Evolutionary conservation across 2,113 vertebrate species (phyloP).

Genomic region (Amazona vittata): DNA sequence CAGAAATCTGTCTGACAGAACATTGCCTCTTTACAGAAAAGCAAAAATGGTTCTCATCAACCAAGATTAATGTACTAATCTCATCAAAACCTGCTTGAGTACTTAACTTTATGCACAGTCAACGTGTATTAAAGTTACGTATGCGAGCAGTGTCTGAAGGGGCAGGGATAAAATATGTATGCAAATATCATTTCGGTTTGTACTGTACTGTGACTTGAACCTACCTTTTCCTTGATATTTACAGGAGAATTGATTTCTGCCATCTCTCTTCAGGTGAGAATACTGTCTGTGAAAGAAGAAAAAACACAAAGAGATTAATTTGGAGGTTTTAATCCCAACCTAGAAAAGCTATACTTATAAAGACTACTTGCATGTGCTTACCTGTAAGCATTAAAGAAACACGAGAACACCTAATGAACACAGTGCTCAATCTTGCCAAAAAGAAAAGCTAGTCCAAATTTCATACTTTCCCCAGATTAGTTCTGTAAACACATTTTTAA

Average conservation of each 20-base stretch:
- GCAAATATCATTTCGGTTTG: constrained; percentile 2
- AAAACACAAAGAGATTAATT: neutral
- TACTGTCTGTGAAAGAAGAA: constrained; percentile 29
- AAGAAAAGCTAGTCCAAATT: constrained; percentile 6
- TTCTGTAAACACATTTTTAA: constrained; percentile 17
- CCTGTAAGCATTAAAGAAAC: neutral
- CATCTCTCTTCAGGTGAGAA: constrained; percentile 65
- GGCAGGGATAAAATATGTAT: neutral
- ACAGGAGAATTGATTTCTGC: constrained; percentile 77
- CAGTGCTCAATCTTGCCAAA: neutral
- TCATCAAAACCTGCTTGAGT: neutral
- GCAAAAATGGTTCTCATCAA: neutral
- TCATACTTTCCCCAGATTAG: neutral
- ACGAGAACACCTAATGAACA: neutral
- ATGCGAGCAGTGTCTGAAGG: neutral
- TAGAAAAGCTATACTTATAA: neutral
- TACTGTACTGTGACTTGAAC: neutral
- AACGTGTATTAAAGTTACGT: neutral
- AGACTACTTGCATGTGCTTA: neutral
- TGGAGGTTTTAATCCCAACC: neutral
- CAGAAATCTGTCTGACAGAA: neutral
- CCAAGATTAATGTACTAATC: neutral
- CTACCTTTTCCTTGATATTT: constrained; percentile 83
- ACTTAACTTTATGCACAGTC: neutral
- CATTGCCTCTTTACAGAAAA: neutral